Conservation (phyloP, 2,797 vertebrate genomes). For the Oceanodroma leucorhoa region DNA sequence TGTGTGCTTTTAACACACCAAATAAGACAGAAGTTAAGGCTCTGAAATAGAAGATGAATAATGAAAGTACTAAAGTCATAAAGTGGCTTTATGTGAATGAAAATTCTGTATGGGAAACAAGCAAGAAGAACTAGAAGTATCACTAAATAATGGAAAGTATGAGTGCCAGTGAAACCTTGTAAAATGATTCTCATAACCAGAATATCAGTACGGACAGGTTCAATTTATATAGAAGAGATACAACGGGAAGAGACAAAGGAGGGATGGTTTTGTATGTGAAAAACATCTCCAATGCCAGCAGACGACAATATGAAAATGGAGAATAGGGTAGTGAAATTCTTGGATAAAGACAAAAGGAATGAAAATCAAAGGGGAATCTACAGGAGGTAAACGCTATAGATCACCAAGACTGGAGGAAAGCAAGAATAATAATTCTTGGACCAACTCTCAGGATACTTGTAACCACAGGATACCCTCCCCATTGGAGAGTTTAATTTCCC, state of each 20-base stretch:
- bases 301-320: slow-evolving; percentile 66
- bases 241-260: slow-evolving; percentile 25
- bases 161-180: slow-evolving; percentile 50
- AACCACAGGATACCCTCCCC: slow-evolving; percentile 64
- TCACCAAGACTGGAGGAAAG: slow-evolving; percentile 55
- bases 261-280: slow-evolving; percentile 42
- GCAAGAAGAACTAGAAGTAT: slow-evolving; percentile 64
- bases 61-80: slow-evolving; percentile 31
- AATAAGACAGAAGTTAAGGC: slow-evolving; percentile 17
- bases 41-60: slow-evolving; percentile 44
- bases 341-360: slow-evolving; percentile 68
- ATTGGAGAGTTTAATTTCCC: slow-evolving; percentile 56
- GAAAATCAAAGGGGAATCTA: slow-evolving; percentile 66
- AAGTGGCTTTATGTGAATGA: slow-evolving; percentile 36
- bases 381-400: slow-evolving; percentile 58
- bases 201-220: slow-evolving; percentile 66
- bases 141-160: slow-evolving; percentile 57
- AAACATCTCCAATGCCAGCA: slow-evolving; percentile 49
- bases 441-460: slow-evolving; percentile 53
- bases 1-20: slow-evolving; percentile 10
- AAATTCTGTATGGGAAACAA: slow-evolving; percentile 56
- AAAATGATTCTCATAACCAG: slow-evolving; percentile 64
- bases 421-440: slow-evolving; percentile 66
- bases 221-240: slow-evolving; percentile 52
- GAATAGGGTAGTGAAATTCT: slow-evolving; percentile 56